Base-by-base conservation (phyloP, 64 coral and sea anemone species). In the Stichodactyla helianthus region DNA sequence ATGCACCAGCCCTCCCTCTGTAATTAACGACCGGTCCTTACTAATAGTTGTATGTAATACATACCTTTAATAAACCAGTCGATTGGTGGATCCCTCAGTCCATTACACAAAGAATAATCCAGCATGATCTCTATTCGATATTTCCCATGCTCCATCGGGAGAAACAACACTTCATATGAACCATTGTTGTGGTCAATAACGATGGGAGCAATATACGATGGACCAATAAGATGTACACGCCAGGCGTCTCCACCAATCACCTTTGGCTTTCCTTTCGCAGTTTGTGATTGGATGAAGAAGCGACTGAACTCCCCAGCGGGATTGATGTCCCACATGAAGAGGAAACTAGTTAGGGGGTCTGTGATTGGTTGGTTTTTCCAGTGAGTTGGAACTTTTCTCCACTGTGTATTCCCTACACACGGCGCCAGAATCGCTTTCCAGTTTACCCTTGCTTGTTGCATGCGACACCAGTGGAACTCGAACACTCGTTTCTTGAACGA, bases 271-370 rank as follows among this genome's bases (percentile, higher is more conserved):
- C 90, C 77, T 11, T 70, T 77, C 22, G 19, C 58, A 10, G 90
- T 92, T 16, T 92, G 90, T 51, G 90, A 92, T 63, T 87, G 90
- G 54, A 92, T 92, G n/a, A 77, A 87, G 76, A 92, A 92, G 13
- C 85, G 90, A 57, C 85, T 87, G 19, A 87, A 92, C 77, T 87
- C 76, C 7, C 90, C 78, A 4, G 79, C 90, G 16, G 90, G 84
- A 5, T 54, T 80, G 4, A 92, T 82, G 62, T 92, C 85, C 90
- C 90, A 92, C 55, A 44, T 58, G 50, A 50, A 84, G 7, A 92
- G 79, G 55, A 71, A 82, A 54, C 90, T 92, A 0, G 61, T 71
- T 22, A 74, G 18, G 2, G 90, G 50, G n/a, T 87, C 85, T 55
- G 90, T 92, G 14, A 77, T 14, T 55, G 71, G 55, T 15, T 83